Conservation (phyloP, 2,888 invertebrate species). For the Trichopoda pennipes region DNA sequence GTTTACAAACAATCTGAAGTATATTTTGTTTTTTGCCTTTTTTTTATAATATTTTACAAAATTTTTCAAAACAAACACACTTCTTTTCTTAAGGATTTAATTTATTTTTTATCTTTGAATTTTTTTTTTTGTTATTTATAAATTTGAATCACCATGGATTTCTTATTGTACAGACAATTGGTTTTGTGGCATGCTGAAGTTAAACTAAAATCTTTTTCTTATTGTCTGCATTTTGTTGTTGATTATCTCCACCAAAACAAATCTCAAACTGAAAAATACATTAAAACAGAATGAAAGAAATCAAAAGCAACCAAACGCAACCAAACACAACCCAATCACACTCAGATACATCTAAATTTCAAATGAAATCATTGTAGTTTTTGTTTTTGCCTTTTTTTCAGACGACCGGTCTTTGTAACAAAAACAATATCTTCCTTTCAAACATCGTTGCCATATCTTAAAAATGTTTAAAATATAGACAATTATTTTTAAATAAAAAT, state of each 20-base stretch:
- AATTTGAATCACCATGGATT: not conserved
- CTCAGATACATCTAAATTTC: constrained; percentile 10
- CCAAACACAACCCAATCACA: not conserved
- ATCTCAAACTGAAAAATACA: constrained; percentile 45
- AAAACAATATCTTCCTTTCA: no score
- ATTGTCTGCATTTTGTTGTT: constrained; percentile 62
- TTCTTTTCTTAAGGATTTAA: not conserved
- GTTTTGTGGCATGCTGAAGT: constrained; percentile 63
- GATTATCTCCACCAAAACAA: constrained; percentile 53
- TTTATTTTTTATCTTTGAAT: constrained; percentile 26
- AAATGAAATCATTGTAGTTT: not conserved
- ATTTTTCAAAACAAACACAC: constrained; percentile 10
- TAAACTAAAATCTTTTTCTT: constrained; percentile 64
- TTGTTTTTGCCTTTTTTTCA: no score
- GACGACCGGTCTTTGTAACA: no score
- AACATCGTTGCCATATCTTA: no score
- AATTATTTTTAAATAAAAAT: no score
- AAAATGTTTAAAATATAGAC: not conserved
- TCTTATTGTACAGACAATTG: constrained; percentile 38
- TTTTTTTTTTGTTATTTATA: not conserved
- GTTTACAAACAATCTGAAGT: constrained; percentile 48
- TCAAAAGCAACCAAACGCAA: constrained; percentile 8
- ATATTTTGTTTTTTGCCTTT: constrained; percentile 8
- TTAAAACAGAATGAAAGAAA: constrained; percentile 29
- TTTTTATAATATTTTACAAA: not conserved